Base-by-base conservation (phyloP, 2,113 vertebrate genomes). In the Falcunculus frontatus region DNA sequence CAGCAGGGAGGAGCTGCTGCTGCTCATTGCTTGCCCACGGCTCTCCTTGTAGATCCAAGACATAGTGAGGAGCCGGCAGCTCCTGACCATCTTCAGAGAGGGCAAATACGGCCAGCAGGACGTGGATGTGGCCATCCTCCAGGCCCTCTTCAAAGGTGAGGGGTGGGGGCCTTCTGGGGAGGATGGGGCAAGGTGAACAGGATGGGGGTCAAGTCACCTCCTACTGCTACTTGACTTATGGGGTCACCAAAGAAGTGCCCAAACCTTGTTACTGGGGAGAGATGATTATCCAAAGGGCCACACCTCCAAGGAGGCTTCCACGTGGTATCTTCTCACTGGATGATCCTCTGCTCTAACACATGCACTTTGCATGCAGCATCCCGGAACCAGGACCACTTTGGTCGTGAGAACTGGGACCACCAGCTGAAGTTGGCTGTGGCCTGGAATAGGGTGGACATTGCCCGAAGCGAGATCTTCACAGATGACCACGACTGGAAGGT, bases 381-480 rank as follows among this genome's bases (percentile, higher is more conserved):
- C 8, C 97, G 92, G 89, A 98, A 91, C 92, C 97, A 95, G 12
- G 98, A 98, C 85, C 97, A 97, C n/a, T 97, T 96, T 49, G 98
- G 98, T 9, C 98, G 59, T 0, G 97, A 98, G 91, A 98, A 95
- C 93, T 99, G 98, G 98, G 98, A 98, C 92, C 98, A 98, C 78
- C 99, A 99, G 96, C 98, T 99, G 96, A 98, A 99, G 96, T 64
- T 99, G 93, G 99, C 99, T 2, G 99, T 99, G 86, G 98, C 98
- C 37, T 99, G 99, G 99, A 99, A 99, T 92, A 97, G 99, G 5
- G 99, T 99, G 89, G 99, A 99, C 97, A 99, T 99, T 18, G 99
- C 99, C 39, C 95, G 98, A 87, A 99, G 98, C 0, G 99, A 99
- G 97, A 99, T 99, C 92, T 99, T 99, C 96, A 99, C 98, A 0